phyloP scores from a whole-genome alignment of 2,113 vertebrate genomes.

The Salvator merianae region DNA sequence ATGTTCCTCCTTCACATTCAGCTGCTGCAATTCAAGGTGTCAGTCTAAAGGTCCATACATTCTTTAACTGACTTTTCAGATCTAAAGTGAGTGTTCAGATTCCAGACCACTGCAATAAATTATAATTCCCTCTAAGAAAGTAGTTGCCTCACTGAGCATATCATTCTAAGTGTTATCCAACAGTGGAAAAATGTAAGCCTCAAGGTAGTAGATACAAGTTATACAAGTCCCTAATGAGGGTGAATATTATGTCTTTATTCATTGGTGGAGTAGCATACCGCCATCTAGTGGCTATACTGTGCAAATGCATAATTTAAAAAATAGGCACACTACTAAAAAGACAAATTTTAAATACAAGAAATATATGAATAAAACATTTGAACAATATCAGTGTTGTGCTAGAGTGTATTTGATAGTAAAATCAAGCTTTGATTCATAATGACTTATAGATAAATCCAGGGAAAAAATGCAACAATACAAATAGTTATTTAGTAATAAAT shows the following conservation, averaged over 20 bases:
- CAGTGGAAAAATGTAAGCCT: neutral
- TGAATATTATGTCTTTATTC: neutral
- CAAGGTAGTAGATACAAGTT: neutral
- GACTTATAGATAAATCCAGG: neutral
- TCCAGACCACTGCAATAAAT: neutral
- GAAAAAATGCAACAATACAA: neutral
- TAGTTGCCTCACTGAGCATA: neutral
- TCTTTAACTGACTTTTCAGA: neutral
- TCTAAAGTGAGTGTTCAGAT: neutral
- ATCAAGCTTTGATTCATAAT: neutral
- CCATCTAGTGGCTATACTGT: conserved; percentile 25
- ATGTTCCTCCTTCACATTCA: neutral
- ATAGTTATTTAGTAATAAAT: neutral
- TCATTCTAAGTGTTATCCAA: neutral
- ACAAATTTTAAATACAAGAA: neutral
- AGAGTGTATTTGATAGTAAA: neutral
- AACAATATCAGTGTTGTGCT: neutral
- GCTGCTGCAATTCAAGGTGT: neutral
- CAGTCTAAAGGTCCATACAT: neutral
- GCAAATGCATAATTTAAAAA: neutral
- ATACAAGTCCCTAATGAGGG: neutral
- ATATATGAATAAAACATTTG: neutral
- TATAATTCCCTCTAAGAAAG: neutral
- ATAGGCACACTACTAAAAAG: neutral
- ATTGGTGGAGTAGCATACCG: neutral